These are phyloP conservation scores for Ptychadena robeensis DNA, from an alignment of 2,797 vertebrate genomes.

Conservation along the genomic window DNA sequence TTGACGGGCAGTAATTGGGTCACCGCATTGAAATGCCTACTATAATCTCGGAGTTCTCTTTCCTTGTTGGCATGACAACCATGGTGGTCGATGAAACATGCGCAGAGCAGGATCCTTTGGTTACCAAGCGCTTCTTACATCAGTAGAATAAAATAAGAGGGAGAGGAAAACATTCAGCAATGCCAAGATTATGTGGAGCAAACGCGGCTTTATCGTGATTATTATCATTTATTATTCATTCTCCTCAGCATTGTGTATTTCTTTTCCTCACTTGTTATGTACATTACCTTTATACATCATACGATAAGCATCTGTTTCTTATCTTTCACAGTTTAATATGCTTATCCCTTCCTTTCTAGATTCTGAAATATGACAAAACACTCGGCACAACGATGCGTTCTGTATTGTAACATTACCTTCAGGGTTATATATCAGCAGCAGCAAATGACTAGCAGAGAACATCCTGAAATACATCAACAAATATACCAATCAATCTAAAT, in stretches of 20 bases:
- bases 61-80: conserved; percentile 91
- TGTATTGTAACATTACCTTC: background rate
- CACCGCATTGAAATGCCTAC: conserved; percentile 86
- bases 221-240: background rate
- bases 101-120: conserved; percentile 72
- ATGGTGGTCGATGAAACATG: conserved; percentile 92
- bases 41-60: conserved; percentile 82
- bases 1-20: conserved; percentile 97
- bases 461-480: too few relatives aligned
- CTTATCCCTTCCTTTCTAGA: background rate
- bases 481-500: too few relatives aligned
- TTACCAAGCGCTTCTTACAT: conserved; percentile 71
- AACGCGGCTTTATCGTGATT: background rate
- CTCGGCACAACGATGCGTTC: background rate
- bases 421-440: background rate
- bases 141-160: conserved; percentile 62
- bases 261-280: background rate
- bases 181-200: conserved; percentile 39
- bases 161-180: conserved; percentile 58
- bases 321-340: background rate
- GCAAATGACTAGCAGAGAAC: too few relatives aligned
- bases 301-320: background rate
- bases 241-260: background rate
- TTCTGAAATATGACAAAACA: background rate
- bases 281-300: background rate